phyloP scores from a whole-genome alignment of 1,140 invertebrate genomes.

The Pachypsylla venusta region DNA sequence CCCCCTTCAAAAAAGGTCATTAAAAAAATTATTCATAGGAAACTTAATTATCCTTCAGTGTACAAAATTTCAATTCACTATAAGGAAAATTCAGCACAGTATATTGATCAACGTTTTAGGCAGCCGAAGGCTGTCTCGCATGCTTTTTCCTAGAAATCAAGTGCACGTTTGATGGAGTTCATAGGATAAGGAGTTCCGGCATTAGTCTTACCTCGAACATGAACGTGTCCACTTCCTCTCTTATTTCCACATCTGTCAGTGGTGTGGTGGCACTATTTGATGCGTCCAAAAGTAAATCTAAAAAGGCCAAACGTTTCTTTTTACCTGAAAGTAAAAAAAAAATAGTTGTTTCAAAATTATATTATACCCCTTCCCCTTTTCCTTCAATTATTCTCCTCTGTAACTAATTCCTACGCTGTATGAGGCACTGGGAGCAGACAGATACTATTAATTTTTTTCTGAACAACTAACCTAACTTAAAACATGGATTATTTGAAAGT shows the following conservation, averaged over 20 bases:
- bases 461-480: no score
- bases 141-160: no score
- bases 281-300: conserved; percentile 42
- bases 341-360: neutral
- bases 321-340: conserved; percentile 20
- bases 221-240: conserved; percentile 41
- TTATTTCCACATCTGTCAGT: conserved; percentile 39
- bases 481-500: no score
- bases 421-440: no score
- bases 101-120: neutral
- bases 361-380: neutral
- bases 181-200: neutral
- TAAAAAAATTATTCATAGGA: neutral
- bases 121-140: no score
- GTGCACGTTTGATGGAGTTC: no score
- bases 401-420: no score
- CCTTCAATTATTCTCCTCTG: no score
- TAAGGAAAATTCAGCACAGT: neutral
- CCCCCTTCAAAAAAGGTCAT: no score
- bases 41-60: no score
- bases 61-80: no score
- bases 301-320: conserved; percentile 39
- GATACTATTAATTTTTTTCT: no score
- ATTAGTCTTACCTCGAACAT: conserved; percentile 40
- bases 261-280: conserved; percentile 25